Conservation (phyloP, 2,113 vertebrate species). For the Alces alces region DNA sequence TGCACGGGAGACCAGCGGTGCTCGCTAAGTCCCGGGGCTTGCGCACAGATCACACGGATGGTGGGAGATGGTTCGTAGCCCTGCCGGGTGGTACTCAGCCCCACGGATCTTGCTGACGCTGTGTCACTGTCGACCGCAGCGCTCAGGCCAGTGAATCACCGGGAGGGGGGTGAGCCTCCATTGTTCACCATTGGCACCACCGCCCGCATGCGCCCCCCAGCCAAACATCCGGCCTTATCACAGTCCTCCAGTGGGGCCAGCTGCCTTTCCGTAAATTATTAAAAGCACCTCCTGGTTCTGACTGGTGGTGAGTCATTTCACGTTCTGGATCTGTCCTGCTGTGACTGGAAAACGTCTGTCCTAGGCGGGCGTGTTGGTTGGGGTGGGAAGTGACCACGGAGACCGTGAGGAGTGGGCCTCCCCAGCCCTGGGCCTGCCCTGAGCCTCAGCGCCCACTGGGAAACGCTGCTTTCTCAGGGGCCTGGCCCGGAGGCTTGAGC, state of each 20-base stretch:
- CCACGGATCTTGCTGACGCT: not conserved
- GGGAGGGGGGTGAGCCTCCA: not conserved
- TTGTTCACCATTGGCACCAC: not conserved
- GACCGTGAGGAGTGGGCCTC: not conserved
- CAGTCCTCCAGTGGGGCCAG: not conserved
- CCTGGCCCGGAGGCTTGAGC: rapidly evolving
- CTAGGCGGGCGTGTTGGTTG: rapidly evolving
- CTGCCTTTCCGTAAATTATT: not conserved
- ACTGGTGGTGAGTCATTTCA: not conserved
- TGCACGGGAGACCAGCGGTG: rapidly evolving
- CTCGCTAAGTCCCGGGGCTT: rapidly evolving
- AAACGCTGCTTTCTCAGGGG: not conserved
- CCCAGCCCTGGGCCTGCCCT: not conserved
- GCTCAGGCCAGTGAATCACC: rapidly evolving
- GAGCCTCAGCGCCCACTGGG: rapidly evolving
- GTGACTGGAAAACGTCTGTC: rapidly evolving
- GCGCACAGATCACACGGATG: rapidly evolving
- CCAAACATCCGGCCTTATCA: not conserved
- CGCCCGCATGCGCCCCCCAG: rapidly evolving
- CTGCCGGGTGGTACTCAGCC: rapidly evolving
- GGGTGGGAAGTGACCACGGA: not conserved
- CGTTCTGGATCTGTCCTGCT: not conserved
- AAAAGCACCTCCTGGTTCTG: not conserved
- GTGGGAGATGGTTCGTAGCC: rapidly evolving
- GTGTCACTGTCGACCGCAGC: rapidly evolving